These are phyloP conservation scores for Trypoxylus dichotomus DNA, from an alignment of 1,140 invertebrate genomes.

Conservation along the genomic window DNA sequence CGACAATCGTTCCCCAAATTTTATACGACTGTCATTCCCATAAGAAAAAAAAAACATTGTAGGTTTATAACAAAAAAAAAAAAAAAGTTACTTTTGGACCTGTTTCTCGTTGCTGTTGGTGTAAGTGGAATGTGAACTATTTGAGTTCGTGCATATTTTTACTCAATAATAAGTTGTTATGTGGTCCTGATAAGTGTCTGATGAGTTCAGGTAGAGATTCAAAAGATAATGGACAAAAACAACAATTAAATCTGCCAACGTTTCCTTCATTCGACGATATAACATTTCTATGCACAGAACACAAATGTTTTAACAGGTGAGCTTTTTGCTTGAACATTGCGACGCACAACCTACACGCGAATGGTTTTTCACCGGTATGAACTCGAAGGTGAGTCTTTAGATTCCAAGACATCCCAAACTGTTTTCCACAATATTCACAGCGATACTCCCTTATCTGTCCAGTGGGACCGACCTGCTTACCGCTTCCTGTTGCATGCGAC, in stretches of 20 bases:
- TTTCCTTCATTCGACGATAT: slow-evolving; percentile 73
- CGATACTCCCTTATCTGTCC: slow-evolving; percentile 75
- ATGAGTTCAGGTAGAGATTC: slow-evolving; percentile 82
- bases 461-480: slow-evolving; percentile 56
- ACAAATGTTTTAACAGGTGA: slow-evolving; percentile 80
- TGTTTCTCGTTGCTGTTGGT: slow-evolving; percentile 26
- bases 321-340: slow-evolving; percentile 90
- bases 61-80: slow-evolving; percentile 29
- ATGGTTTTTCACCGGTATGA: slow-evolving; percentile 85
- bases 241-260: slow-evolving; percentile 76
- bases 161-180: slow-evolving; percentile 81
- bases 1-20: slow-evolving; percentile 41
- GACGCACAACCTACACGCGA: slow-evolving; percentile 81
- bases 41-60: slow-evolving; percentile 1
- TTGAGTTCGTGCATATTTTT: slow-evolving; percentile 80
- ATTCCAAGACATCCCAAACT: slow-evolving; percentile 89
- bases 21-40: slow-evolving; percentile 28
- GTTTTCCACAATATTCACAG: slow-evolving; percentile 85
- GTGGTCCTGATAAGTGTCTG: slow-evolving; percentile 80
- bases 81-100: slow-evolving; percentile 36
- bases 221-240: slow-evolving; percentile 81
- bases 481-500: slow-evolving; percentile 55
- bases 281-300: slow-evolving; percentile 82
- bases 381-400: slow-evolving; percentile 82
- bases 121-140: slow-evolving; percentile 50